Conservation (phyloP, 2,888 invertebrate species). For the Anthophora plumipes region DNA sequence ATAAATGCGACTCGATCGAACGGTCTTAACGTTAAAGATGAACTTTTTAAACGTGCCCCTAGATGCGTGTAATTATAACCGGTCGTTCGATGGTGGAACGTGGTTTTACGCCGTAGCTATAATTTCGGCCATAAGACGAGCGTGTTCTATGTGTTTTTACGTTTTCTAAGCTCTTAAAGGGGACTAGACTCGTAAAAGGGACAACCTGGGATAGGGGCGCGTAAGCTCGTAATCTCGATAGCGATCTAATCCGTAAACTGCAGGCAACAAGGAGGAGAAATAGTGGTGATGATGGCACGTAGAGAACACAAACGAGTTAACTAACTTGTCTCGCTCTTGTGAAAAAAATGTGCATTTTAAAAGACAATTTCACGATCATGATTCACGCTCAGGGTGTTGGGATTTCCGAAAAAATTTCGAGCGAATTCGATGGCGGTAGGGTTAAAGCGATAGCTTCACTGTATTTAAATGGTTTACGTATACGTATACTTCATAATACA, state of each 20-base stretch:
- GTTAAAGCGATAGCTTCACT: too few relatives aligned
- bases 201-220: slow-evolving; percentile 12
- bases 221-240: slow-evolving; percentile 62
- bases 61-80: not conserved
- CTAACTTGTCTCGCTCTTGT: not conserved
- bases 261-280: slow-evolving; percentile 48
- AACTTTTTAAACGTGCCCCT: not conserved
- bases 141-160: slow-evolving; percentile 21
- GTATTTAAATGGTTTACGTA: too few relatives aligned
- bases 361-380: not conserved
- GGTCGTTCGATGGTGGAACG: not conserved
- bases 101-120: slow-evolving; percentile 1
- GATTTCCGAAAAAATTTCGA: not conserved
- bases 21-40: not conserved
- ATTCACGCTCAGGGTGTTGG: not conserved
- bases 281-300: slow-evolving; percentile 24
- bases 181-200: slow-evolving; percentile 23
- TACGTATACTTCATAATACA: too few relatives aligned
- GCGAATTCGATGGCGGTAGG: too few relatives aligned
- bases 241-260: slow-evolving; percentile 62
- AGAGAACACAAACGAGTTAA: slow-evolving; percentile 7
- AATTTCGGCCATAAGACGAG: slow-evolving; percentile 16
- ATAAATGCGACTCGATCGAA: not conserved
- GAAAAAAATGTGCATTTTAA: too few relatives aligned
- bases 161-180: slow-evolving; percentile 21